A percentile compares a stretch with the other conserved stretches of the same genome.
phyloP scores from a whole-genome alignment of 2,888 invertebrate genomes.

The Aporophyla lueneburgensis region DNA sequence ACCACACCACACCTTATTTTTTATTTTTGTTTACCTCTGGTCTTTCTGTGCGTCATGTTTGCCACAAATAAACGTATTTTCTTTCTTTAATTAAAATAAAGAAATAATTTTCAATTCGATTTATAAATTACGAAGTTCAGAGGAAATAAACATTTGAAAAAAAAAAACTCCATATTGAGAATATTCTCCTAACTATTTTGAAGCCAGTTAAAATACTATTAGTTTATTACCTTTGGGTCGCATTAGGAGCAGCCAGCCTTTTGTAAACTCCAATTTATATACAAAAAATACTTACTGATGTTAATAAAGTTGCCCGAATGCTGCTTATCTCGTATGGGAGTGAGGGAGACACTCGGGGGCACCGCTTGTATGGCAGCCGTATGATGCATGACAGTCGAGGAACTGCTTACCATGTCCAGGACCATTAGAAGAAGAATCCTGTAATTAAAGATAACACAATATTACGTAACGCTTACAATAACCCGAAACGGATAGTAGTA shows the following conservation, averaged over 20 bases:
- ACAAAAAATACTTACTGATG: slow-evolving; percentile 70
- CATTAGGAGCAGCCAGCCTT: not conserved
- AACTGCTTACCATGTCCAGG: slow-evolving; percentile 15
- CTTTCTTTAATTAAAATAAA: too few species aligned
- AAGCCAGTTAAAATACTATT: too few species aligned
- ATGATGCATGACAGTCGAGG: slow-evolving; percentile 50
- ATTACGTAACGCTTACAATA: not conserved
- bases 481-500: too few species aligned
- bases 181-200: too few species aligned
- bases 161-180: too few species aligned
- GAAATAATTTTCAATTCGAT: too few species aligned
- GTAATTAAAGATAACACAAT: not conserved
- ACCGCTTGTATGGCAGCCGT: slow-evolving; percentile 70
- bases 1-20: too few species aligned
- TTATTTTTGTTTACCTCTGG: too few species aligned
- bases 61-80: too few species aligned
- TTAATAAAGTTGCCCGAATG: slow-evolving; percentile 60
- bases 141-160: too few species aligned
- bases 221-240: not conserved
- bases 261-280: not conserved
- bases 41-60: too few species aligned
- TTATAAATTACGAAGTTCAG: too few species aligned
- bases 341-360: slow-evolving; percentile 72
- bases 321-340: slow-evolving; percentile 65
- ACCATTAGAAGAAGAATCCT: slow-evolving; percentile 48